Evolutionary conservation across 2,888 invertebrate species (phyloP).

Genomic region (Hemistola chrysoprasaria): DNA sequence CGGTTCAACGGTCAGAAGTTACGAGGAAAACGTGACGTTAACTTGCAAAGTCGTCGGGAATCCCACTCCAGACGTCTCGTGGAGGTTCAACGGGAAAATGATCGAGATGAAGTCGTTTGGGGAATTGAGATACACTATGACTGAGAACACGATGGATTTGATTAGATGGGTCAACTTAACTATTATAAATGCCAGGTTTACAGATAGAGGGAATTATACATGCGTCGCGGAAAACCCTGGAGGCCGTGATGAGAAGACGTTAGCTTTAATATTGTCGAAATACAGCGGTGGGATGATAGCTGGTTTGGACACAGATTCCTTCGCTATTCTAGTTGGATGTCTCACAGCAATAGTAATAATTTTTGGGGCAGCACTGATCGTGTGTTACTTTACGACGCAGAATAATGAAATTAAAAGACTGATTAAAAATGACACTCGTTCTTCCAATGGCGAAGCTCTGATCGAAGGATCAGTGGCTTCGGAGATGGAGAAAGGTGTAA

Average conservation of each 20-base stretch:
- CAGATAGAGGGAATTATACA: slow-evolving; percentile 88
- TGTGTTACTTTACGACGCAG: slow-evolving; percentile 81
- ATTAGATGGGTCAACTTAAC: slow-evolving; percentile 86
- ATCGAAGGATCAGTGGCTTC: slow-evolving; percentile 87
- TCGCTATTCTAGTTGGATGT: slow-evolving; percentile 78
- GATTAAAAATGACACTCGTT: slow-evolving; percentile 83
- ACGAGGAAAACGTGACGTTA: slow-evolving; percentile 87
- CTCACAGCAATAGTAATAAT: slow-evolving; percentile 68
- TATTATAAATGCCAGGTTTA: slow-evolving; percentile 82
- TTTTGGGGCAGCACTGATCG: slow-evolving; percentile 66
- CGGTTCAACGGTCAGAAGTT: slow-evolving; percentile 83
- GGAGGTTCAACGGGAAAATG: slow-evolving; percentile 86
- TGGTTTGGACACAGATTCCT: slow-evolving; percentile 74
- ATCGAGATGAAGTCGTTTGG: slow-evolving; percentile 78
- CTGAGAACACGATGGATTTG: slow-evolving; percentile 71
- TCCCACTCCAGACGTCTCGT: slow-evolving; percentile 88
- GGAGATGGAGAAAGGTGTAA: slow-evolving; percentile 90
- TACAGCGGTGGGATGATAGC: slow-evolving; percentile 70
- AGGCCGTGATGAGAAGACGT: slow-evolving; percentile 88
- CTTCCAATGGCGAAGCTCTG: slow-evolving; percentile 85
- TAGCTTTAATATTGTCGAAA: slow-evolving; percentile 83
- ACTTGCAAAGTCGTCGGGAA: slow-evolving; percentile 89
- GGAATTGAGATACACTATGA: slow-evolving; percentile 73
- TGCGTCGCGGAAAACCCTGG: slow-evolving; percentile 93
- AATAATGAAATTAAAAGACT: slow-evolving; percentile 80